Conservation (phyloP, 2,888 invertebrate genomes). For the Allygus modestus region DNA sequence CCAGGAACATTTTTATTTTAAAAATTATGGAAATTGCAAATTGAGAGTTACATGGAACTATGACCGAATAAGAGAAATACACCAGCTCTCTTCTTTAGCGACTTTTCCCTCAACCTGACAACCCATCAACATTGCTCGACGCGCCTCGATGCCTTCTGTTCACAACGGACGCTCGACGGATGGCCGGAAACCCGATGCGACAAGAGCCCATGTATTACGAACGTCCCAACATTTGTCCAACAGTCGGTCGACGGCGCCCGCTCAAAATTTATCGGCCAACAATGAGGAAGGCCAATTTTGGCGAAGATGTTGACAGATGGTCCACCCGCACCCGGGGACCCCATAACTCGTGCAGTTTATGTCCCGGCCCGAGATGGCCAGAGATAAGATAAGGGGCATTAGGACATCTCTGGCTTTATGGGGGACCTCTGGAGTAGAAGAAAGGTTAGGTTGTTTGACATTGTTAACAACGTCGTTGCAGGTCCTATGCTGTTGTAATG, state of each 20-base stretch:
- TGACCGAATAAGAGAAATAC: too few relatives aligned
- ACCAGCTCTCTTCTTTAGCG: too few relatives aligned
- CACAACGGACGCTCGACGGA: neutral
- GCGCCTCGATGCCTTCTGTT: constrained; percentile 5
- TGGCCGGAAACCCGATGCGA: constrained; percentile 31
- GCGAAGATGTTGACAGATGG: constrained; percentile 49
- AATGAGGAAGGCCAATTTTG: constrained; percentile 23
- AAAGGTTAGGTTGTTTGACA: neutral
- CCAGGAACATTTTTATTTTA: too few relatives aligned
- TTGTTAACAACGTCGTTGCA: constrained; percentile 1
- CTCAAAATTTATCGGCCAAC: constrained; percentile 12
- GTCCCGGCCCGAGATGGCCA: constrained; percentile 44
- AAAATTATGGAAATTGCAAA: too few relatives aligned
- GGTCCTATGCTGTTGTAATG: neutral
- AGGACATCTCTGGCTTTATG: constrained; percentile 51
- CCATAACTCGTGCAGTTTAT: constrained; percentile 39
- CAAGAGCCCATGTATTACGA: constrained; percentile 16
- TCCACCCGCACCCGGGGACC: constrained; percentile 21
- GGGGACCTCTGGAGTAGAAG: constrained; percentile 5
- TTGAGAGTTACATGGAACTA: too few relatives aligned
- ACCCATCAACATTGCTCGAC: too few relatives aligned
- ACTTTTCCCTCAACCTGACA: too few relatives aligned
- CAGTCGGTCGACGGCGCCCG: constrained; percentile 18
- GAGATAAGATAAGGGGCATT: constrained; percentile 32
- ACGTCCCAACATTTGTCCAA: constrained; percentile 29